A percentile compares a stretch with the other conserved stretches of the same genome.
Conservation (phyloP, 1,140 invertebrate species). For the Maniola jurtina region DNA sequence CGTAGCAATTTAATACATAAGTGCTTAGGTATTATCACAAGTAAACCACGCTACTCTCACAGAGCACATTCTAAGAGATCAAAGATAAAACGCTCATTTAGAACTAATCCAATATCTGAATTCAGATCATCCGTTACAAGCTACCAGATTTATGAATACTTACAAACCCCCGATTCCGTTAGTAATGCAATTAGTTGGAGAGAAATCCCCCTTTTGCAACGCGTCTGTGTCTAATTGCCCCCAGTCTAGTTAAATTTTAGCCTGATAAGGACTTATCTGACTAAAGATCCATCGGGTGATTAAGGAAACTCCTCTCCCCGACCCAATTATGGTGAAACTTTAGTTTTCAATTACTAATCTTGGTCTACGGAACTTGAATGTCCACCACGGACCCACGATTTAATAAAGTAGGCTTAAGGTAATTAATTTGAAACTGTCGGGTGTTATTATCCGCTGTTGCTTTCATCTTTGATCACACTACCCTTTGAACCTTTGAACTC, state of each 20-base stretch:
- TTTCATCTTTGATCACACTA: neutral
- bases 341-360: conserved; percentile 49
- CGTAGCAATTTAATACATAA: too few relatives aligned
- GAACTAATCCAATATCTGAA: neutral
- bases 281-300: conserved; percentile 50
- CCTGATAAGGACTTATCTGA: conserved; percentile 45
- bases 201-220: conserved; percentile 22
- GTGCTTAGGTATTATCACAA: too few relatives aligned
- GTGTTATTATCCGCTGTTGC: neutral
- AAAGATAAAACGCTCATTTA: neutral
- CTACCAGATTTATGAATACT: conserved; percentile 14
- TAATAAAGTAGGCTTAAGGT: conserved; percentile 20
- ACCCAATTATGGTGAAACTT: conserved; percentile 46
- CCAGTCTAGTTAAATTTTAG: conserved; percentile 41
- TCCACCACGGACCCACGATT: conserved; percentile 15
- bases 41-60: too few relatives aligned
- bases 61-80: neutral
- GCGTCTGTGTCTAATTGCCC: conserved; percentile 42
- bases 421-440: conserved; percentile 15
- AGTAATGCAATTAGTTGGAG: conserved; percentile 31
- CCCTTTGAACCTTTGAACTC: too few relatives aligned
- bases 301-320: conserved; percentile 44
- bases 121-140: conserved; percentile 9
- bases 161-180: conserved; percentile 11
- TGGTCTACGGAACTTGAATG: conserved; percentile 34